phyloP scores from a whole-genome alignment of 2,888 invertebrate genomes.

The Nebria brevicollis region DNA sequence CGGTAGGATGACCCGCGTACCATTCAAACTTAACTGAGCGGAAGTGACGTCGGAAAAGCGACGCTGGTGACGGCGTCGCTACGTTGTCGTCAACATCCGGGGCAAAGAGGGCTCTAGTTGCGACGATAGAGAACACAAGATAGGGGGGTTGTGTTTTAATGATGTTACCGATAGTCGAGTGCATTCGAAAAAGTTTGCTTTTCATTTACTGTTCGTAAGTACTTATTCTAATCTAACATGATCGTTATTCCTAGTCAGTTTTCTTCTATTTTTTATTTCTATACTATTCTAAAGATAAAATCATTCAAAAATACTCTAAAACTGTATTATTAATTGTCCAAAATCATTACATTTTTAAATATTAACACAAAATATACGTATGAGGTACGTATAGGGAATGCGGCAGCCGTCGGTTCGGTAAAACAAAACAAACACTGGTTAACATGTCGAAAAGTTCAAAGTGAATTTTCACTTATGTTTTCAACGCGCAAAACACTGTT shows the following conservation, averaged over 20 bases:
- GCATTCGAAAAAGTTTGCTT: constrained; percentile 33
- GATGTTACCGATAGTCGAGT: constrained; percentile 50
- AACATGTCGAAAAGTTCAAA: not conserved
- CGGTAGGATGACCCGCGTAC: constrained; percentile 55
- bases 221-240: not conserved
- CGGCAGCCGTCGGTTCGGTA: not conserved
- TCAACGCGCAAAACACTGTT: constrained; percentile 34
- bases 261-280: not conserved
- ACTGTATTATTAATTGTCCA: too few species aligned
- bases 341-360: too few species aligned
- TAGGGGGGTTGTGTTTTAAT: constrained; percentile 44
- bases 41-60: constrained; percentile 47
- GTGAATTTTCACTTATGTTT: not conserved
- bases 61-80: constrained; percentile 13
- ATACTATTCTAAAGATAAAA: too few species aligned
- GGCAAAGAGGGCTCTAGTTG: not conserved
- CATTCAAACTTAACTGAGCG: constrained; percentile 56
- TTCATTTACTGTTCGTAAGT: constrained; percentile 40
- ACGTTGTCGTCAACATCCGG: constrained; percentile 7
- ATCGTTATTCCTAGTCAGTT: not conserved
- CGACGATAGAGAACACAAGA: not conserved
- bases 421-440: not conserved
- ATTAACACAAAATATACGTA: not conserved
- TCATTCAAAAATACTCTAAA: too few species aligned
- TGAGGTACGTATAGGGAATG: not conserved